Evolutionary conservation across 53 echinoderm and acorn worm species (phyloP).

Genomic region (Holothuria leucospilota): DNA sequence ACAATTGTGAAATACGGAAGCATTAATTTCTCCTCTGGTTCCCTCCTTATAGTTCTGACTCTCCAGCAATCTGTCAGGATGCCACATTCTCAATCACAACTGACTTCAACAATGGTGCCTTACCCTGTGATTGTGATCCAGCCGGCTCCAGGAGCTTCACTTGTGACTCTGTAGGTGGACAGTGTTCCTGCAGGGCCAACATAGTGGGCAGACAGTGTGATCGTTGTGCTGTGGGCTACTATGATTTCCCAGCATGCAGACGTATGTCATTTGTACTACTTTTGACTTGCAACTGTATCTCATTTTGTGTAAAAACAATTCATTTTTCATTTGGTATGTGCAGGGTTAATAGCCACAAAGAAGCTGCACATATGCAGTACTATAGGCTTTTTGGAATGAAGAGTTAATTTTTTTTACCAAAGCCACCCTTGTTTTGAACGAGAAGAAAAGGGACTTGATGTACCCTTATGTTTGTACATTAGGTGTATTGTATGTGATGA

Average conservation of each 20-base stretch:
- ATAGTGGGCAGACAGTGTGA: constrained; percentile 83
- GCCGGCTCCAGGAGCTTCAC: constrained; percentile 67
- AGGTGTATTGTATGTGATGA: too few relatives aligned
- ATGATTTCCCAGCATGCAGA: constrained; percentile 79
- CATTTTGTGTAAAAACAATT: too few relatives aligned
- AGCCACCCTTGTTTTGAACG: too few relatives aligned
- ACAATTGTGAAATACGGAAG: too few relatives aligned
- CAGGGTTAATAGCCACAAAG: too few relatives aligned
- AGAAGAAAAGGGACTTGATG: too few relatives aligned
- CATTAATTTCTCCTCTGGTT: neutral
- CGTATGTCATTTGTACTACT: constrained; percentile 54
- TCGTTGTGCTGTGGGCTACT: constrained; percentile 87
- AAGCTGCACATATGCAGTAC: too few relatives aligned
- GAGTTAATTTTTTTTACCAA: too few relatives aligned
- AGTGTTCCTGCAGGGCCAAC: constrained; percentile 83
- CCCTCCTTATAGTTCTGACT: constrained; percentile 63
- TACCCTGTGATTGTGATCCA: constrained; percentile 77
- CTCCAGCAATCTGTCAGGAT: constrained; percentile 83
- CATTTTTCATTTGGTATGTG: too few relatives aligned
- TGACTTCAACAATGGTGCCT: constrained; percentile 90
- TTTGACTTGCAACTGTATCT: too few relatives aligned
- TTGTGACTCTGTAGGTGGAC: constrained; percentile 87
- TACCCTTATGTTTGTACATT: too few relatives aligned
- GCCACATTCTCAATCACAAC: constrained; percentile 87
- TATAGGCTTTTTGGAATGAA: too few relatives aligned